A percentile compares a stretch with the other conserved stretches of the same genome.
Evolutionary conservation across 2,888 invertebrate species (phyloP).

Genomic region (Drosophila demipolita): DNA sequence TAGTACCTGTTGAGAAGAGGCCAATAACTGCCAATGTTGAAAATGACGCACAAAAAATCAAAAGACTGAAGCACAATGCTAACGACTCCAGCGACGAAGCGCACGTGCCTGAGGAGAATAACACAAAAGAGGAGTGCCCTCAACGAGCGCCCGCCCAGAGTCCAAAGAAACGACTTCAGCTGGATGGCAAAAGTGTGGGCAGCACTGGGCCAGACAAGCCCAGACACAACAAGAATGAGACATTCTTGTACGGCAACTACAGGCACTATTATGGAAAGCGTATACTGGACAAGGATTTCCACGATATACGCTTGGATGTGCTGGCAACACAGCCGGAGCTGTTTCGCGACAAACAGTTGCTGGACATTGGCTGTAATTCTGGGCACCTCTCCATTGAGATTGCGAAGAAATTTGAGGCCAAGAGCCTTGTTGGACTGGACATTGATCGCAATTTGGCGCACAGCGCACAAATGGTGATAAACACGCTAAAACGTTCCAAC

Average conservation of each 20-base stretch:
- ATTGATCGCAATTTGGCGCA: conserved; percentile 91
- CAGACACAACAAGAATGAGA: conserved; percentile 51
- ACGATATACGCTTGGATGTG: conserved; percentile 89
- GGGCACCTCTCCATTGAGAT: conserved; percentile 92
- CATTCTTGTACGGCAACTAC: conserved; percentile 83
- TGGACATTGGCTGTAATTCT: conserved; percentile 96
- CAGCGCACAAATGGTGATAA: conserved; percentile 62
- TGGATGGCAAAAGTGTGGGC: conserved; percentile 4
- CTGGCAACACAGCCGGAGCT: conserved; percentile 88
- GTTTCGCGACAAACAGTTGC: conserved; percentile 90
- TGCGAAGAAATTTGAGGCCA: conserved; percentile 90
- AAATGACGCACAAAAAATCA: conserved; percentile 14
- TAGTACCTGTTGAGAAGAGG: conserved; percentile 31
- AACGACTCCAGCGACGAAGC: neutral
- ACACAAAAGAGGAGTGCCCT: neutral
- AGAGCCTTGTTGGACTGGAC: conserved; percentile 91
- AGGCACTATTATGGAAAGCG: conserved; percentile 93
- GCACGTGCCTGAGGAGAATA: conserved; percentile 5
- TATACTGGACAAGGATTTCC: conserved; percentile 87
- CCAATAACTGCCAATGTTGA: conserved; percentile 5
- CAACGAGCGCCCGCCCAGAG: conserved; percentile 31
- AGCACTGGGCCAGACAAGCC: conserved; percentile 8
- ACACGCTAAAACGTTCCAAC: conserved; percentile 54
- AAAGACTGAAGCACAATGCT: conserved; percentile 45
- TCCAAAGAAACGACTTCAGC: conserved; percentile 64